A percentile compares a stretch with the other conserved stretches of the same genome.
These are phyloP conservation scores for Corvus moneduloides DNA, from an alignment of 2,113 vertebrate genomes.

Conservation along the genomic window DNA sequence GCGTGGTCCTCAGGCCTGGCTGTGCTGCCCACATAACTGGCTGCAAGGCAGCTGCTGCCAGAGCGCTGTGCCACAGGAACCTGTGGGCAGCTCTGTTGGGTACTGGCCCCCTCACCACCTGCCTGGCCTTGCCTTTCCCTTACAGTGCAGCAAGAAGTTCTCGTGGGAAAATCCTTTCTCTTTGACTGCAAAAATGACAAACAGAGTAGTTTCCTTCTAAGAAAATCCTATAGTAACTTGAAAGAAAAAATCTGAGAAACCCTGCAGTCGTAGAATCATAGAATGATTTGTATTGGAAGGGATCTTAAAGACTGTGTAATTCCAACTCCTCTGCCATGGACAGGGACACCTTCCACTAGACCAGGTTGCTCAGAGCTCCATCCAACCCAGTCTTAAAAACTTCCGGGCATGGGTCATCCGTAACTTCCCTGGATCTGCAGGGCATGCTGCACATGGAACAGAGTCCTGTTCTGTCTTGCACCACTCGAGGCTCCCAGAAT, in stretches of 20 bases:
- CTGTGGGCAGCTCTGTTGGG: fast-evolving
- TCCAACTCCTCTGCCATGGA: neutral
- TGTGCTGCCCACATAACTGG: neutral
- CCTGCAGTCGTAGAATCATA: neutral
- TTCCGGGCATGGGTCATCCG: neutral
- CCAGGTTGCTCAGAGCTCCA: neutral
- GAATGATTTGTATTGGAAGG: neutral
- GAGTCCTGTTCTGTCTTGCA: too few relatives aligned
- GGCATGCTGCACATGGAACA: fast-evolving
- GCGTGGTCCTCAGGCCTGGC: neutral
- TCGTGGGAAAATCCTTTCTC: neutral
- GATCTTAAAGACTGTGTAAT: neutral
- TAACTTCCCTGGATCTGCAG: neutral
- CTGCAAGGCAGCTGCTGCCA: neutral
- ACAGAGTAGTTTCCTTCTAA: neutral
- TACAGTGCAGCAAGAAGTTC: neutral
- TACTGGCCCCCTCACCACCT: neutral
- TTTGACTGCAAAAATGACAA: neutral
- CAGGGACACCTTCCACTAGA: neutral
- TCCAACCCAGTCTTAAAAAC: neutral
- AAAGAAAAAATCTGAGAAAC: neutral
- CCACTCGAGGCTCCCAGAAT: neutral
- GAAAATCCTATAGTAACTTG: neutral
- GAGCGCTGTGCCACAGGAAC: neutral
- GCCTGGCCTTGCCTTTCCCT: neutral